Evolutionary conservation across 1,140 invertebrate species (phyloP), one percentile per base, ranked within the genome.

Genomic region (silkworm (Bombyx mori)): DNA sequence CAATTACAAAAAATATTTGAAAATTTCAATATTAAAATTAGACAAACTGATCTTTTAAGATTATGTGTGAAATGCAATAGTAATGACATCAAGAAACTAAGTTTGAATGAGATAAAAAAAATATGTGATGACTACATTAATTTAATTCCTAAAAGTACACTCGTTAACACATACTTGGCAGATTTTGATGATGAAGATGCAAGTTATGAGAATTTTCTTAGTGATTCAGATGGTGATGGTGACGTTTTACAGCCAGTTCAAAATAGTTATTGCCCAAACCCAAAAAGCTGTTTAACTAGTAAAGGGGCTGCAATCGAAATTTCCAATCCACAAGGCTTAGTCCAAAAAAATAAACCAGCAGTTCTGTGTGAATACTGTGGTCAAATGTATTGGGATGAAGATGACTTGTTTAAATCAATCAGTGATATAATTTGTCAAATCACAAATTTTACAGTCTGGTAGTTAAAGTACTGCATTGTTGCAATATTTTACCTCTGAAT

Each of bases 321-420:
- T 52, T 57, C 58, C 55, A 62, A 81, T 64, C 54, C 77, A 55
- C 9, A 70, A 44, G 69, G 71, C 61, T 48, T 86, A 10, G 64
- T 52, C 44, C 12, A 55, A 56, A 66, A 69, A 52, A 66, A 66
- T 8, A 76, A 82, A 67, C 42, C 63, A 56, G 71, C 68, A 46
- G 60, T 71, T 55, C 57, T 87, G 12, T 87, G 83, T 78, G 78
- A 87, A 57, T 54, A 26, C 57, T 87, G 83, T 74, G 83, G 83
- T 7, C 77, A 75, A 67, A 56, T 87, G 44, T 84, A 75, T 62
- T 85, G 77, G 75, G 74, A 84, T 58, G 79, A 72, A 59, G 77
- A 86, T 64, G 65, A 62, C 51, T 56, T 65, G 42, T 49, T 66
- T 8, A 63, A 71, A 56, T 46, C 68, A 44, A 58, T 75, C 44